Evolutionary conservation across 1,140 invertebrate species (phyloP), one percentile per base, ranked within the genome.

Genomic region (Watersipora subatra): DNA sequence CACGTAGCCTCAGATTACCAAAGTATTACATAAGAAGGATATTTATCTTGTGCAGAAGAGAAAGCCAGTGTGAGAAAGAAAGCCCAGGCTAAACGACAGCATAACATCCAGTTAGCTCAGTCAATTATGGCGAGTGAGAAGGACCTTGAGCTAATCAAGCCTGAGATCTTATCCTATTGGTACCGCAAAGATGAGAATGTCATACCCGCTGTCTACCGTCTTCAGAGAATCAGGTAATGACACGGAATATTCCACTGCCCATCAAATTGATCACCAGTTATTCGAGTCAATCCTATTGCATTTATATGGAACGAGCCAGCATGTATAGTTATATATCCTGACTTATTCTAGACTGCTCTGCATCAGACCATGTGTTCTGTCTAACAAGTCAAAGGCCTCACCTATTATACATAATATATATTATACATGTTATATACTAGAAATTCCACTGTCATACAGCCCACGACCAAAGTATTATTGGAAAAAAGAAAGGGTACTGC

Each of bases 191-290:
- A 87, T 70, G 81, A 82, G 62, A 83, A 85, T 67, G 82, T 84
- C 61, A 83, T 87, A 70, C 89, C 89, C 17, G 86, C 88, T 20
- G 89, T 89, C 73, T 91, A 90, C 78, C 82, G 87, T 2, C 82
- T 92, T 34, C 82, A 84, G 67, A 82, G 84, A 20, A 84, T 85
- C 30, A 81, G 81, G 77, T 77, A 63, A 19, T 28, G 17, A 55
- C n/a, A n/a, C n/a, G n/a, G n/a, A n/a, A n/a, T n/a, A n/a, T n/a
- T n/a, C n/a, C n/a, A n/a, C n/a, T n/a, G n/a, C n/a, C n/a, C n/a
- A n/a, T n/a, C n/a, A n/a, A n/a, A n/a, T n/a, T n/a, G n/a, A n/a
- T n/a, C n/a, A 22, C 46, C 17, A 17, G 46, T 22, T 17, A 55
- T 55, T 55, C 17, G 22, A 17, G 46, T 55, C 17, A 55, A 17